Evolutionary conservation across 2,797 vertebrate species (phyloP).

Genomic region (Melanotaenia nigrans): DNA sequence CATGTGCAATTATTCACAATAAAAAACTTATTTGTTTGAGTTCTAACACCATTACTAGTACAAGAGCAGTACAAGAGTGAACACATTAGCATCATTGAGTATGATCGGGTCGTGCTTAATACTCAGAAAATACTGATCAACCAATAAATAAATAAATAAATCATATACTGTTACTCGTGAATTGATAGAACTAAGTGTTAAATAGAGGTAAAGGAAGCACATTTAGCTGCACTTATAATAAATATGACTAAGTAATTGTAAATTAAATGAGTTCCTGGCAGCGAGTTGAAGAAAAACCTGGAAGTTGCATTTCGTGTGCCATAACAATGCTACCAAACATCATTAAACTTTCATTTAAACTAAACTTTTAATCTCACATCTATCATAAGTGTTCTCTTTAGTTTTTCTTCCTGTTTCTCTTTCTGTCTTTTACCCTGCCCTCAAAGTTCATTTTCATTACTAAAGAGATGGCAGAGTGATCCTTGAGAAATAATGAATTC

Average conservation of each 20-base stretch:
- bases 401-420: not conserved
- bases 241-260: too few relatives aligned
- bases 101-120: too few relatives aligned
- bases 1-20: not conserved
- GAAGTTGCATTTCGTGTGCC: not conserved
- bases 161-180: not conserved
- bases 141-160: too few relatives aligned
- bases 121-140: too few relatives aligned
- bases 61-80: not conserved
- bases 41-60: not conserved
- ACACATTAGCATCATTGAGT: not conserved
- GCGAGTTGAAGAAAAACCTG: not conserved
- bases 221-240: not conserved
- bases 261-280: not conserved
- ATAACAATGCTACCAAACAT: not conserved
- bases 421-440: conserved; percentile 27
- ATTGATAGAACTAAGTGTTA: not conserved
- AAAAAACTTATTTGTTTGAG: not conserved
- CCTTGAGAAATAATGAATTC: conserved; percentile 75
- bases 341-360: not conserved
- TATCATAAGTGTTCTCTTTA: not conserved
- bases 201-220: not conserved
- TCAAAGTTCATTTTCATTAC: conserved; percentile 62
- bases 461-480: conserved; percentile 55
- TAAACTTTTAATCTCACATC: not conserved